Conservation (phyloP, 2,113 vertebrate species). For the Camarhynchus parvulus region DNA sequence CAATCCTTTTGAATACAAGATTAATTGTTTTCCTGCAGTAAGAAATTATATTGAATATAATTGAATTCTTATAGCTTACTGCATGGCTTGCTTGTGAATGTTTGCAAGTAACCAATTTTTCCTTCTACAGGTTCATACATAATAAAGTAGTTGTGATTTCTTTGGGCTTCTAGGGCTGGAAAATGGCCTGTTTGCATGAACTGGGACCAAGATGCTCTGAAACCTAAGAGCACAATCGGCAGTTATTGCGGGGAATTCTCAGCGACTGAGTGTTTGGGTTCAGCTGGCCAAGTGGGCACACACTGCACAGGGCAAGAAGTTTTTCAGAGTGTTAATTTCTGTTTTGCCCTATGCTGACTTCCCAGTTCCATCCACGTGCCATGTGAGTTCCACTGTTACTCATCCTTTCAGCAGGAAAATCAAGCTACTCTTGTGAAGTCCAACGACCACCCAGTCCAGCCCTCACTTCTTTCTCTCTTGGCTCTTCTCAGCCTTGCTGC, state of each 20-base stretch:
- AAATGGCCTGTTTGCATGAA: neutral
- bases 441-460: too few species aligned
- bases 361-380: neutral
- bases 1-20: constrained; percentile 8
- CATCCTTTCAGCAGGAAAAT: neutral
- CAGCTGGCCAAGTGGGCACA: neutral
- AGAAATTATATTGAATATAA: neutral
- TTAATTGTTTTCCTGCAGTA: constrained; percentile 25
- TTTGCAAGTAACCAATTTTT: neutral
- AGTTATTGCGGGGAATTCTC: neutral
- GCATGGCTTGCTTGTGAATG: neutral
- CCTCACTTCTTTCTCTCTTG: neutral
- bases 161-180: neutral
- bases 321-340: neutral
- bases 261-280: neutral
- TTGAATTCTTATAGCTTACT: neutral
- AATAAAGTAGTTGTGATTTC: neutral
- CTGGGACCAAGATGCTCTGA: neutral
- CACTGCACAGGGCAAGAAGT: fast-evolving
- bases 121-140: neutral
- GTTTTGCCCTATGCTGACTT: neutral
- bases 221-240: neutral
- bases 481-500: neutral
- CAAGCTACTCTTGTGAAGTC: neutral
- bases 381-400: neutral